Percentiles rank a stretch among this genome's conserved stretches.
Conservation (phyloP, 2,113 vertebrate species). For the Empidonax traillii region DNA sequence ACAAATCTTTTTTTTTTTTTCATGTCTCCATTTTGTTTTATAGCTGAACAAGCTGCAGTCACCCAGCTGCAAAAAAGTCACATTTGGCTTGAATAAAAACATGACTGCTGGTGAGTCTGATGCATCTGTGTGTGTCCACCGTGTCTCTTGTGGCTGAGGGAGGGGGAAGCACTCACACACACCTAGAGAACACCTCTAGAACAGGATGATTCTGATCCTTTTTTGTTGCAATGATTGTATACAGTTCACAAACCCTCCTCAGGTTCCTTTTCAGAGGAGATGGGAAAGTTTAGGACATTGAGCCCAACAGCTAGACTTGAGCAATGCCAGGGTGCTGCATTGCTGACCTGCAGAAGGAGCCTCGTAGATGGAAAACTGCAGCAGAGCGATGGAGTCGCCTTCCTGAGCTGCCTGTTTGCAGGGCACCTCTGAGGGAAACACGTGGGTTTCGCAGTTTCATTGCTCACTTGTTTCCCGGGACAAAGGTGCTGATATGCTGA, state of each 20-base stretch:
- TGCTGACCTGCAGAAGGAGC: not conserved
- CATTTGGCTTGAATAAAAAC: constrained; percentile 84
- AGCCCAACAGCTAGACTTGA: not conserved
- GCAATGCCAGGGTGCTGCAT: not conserved
- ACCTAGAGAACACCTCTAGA: not conserved
- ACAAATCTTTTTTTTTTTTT: not conserved
- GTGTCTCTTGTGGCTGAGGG: not conserved
- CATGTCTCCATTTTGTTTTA: not conserved
- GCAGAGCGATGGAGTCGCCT: not conserved
- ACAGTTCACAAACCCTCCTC: not conserved
- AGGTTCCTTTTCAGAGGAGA: not conserved
- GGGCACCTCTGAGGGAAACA: not conserved
- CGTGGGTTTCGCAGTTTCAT: not conserved
- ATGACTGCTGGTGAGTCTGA: constrained; percentile 80
- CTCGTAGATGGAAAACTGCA: not conserved
- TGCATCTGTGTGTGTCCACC: not conserved
- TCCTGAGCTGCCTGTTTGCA: not conserved
- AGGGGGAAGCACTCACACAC: not conserved
- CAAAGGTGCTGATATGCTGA: not conserved
- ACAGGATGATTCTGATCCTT: not conserved
- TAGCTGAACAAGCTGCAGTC: constrained; percentile 65
- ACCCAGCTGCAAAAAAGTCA: constrained; percentile 80
- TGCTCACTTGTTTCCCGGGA: not conserved
- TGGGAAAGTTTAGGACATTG: not conserved
- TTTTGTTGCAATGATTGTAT: not conserved